Base-by-base conservation (phyloP, 2,888 invertebrate genomes). In the Lysandra coridon region DNA sequence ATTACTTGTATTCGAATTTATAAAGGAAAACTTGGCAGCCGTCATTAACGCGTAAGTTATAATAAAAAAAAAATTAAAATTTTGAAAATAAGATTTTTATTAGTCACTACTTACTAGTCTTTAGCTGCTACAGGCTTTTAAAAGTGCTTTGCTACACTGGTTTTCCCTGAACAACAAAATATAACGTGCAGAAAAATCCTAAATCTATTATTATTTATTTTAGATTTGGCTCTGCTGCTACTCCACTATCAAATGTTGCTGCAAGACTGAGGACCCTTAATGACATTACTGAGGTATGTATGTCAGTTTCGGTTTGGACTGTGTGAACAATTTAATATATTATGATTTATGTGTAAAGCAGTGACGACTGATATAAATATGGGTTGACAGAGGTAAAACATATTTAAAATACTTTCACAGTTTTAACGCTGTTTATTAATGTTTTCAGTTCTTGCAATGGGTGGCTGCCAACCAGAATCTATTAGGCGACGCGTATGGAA, bases 191-290 rank as follows among this genome's bases (percentile, higher is more conserved):
- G 57, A 17, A 57, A 57, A 57, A 57, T 57, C 14, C 0, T 49
- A 49, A 3, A 2, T 49, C 49, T 49, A 49, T 49, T 64, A 12
- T 64, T 33, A 14, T 37, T 64, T 4, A n/a, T 76, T 76, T 76
- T 53, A 76, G 76, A 33, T 76, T 76, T 33, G 53, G 53, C 1
- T 33, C 53, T 30, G 76, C 57, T 30, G 33, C 76, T 57, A 76
- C 76, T 57, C 76, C 76, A 30, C 76, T 76, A 76, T 76, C 76
- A 14, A 76, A 76, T 7, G 57, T 76, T 33, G 76, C 76, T 33
- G 12, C 76, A 30, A 53, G 76, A 53, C 53, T 76, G 57, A 76
- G 76, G 23, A 53, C 76, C 5, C 14, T 57, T 14, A 4, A 23
- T 12, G 76, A 53, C 33, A 17, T 76, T 23, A 57, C 33, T 53